A percentile compares a stretch with the other conserved stretches of the same genome.
Evolutionary conservation across 2,113 vertebrate genomes (phyloP).

Genomic region (Phylloscopus trochilus): DNA sequence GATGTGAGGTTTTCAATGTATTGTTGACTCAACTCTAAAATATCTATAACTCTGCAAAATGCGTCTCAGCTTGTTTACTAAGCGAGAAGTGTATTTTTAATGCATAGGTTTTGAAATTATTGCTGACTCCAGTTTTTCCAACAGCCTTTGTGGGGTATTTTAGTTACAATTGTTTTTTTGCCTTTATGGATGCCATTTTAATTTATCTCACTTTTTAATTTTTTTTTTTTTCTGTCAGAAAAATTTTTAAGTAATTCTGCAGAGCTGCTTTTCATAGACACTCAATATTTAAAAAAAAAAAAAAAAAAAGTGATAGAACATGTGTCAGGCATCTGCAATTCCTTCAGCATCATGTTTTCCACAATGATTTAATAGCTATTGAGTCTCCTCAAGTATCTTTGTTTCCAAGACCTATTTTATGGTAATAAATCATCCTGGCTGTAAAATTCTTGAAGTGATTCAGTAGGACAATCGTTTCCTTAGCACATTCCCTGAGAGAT

Average conservation of each 20-base stretch:
- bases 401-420: slow-evolving; percentile 40
- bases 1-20: background rate
- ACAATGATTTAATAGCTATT: slow-evolving; percentile 52
- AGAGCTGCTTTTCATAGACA: background rate
- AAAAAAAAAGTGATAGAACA: background rate
- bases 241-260: background rate
- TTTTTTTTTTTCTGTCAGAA: background rate
- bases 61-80: background rate
- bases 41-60: background rate
- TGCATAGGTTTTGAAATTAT: background rate
- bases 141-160: background rate
- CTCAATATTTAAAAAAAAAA: background rate
- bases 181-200: background rate
- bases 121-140: background rate
- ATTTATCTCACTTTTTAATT: background rate
- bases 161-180: background rate
- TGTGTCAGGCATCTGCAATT: slow-evolving; percentile 55
- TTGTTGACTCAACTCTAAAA: slow-evolving; percentile 50
- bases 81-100: background rate
- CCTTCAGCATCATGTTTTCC: slow-evolving; percentile 56
- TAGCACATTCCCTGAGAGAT: slow-evolving; percentile 18
- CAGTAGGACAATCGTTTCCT: slow-evolving; percentile 20
- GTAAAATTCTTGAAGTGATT: slow-evolving; percentile 56
- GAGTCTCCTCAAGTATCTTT: slow-evolving; percentile 25
- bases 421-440: slow-evolving; percentile 42